Percentiles rank a stretch among this genome's conserved stretches.
phyloP scores from a whole-genome alignment of 2,797 vertebrate genomes.

The Labroides dimidiatus region DNA sequence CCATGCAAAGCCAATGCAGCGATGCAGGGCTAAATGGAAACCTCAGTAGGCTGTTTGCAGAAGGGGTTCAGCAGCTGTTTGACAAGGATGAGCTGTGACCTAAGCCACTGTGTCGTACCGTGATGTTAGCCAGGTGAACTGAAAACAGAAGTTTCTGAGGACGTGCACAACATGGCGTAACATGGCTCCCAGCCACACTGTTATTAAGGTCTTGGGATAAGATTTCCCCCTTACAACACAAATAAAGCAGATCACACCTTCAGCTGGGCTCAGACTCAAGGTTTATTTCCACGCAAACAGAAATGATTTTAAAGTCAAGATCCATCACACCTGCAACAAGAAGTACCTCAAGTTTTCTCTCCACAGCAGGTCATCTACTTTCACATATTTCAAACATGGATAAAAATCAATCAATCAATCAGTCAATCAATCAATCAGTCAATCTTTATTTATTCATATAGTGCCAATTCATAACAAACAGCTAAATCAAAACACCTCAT shows the following conservation, averaged over 20 bases:
- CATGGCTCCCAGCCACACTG: conserved; percentile 14
- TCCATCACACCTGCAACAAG: background rate
- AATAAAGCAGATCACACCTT: background rate
- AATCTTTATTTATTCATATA: too few species aligned
- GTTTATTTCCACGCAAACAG: background rate
- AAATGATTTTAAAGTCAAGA: background rate
- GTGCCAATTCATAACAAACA: too few species aligned
- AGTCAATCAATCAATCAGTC: too few species aligned
- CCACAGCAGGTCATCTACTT: too few species aligned
- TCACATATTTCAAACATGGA: too few species aligned
- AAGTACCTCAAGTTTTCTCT: too few species aligned
- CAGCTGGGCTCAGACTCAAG: background rate
- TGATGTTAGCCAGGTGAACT: conserved; percentile 22
- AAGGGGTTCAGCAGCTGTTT: conserved; percentile 17
- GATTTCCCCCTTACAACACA: background rate
- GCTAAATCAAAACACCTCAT: too few species aligned
- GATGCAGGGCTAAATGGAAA: conserved; percentile 27
- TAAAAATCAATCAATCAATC: too few species aligned
- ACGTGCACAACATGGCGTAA: background rate
- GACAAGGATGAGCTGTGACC: conserved; percentile 13
- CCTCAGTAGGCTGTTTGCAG: conserved; percentile 20
- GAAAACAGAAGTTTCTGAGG: conserved; percentile 13
- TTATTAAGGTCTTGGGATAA: conserved; percentile 28
- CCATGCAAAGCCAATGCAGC: background rate
- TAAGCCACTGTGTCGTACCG: conserved; percentile 12